Percentiles rank a stretch among this genome's conserved stretches.
Evolutionary conservation across 2,113 vertebrate genomes (phyloP).

Genomic region (Apeltes quadracus): DNA sequence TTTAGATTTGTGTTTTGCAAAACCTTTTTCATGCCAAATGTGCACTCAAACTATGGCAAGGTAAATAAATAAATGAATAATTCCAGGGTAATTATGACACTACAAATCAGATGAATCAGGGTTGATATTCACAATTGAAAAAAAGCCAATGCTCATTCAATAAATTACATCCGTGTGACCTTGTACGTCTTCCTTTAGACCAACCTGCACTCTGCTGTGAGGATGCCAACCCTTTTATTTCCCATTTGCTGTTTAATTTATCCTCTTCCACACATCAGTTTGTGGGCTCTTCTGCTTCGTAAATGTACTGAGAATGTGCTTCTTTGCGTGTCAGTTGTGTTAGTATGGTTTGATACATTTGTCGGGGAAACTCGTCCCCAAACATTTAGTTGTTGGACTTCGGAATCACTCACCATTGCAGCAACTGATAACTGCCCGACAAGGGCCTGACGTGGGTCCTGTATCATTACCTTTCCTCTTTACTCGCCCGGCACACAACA

Average conservation of each 20-base stretch:
- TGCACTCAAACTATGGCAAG: not conserved
- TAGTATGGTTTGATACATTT: not conserved
- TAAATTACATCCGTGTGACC: not conserved
- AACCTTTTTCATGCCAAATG: slow-evolving; percentile 1
- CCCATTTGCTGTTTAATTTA: not conserved
- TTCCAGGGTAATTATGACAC: not conserved
- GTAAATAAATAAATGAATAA: not conserved
- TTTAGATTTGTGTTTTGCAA: not conserved
- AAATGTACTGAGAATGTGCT: not conserved
- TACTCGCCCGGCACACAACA: too few species aligned
- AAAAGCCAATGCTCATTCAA: not conserved
- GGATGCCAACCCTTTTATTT: not conserved
- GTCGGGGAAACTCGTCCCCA: not conserved
- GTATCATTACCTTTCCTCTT: not conserved
- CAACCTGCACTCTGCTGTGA: not conserved
- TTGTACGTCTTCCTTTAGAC: not conserved
- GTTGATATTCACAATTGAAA: not conserved
- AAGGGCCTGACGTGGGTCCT: not conserved
- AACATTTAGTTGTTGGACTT: not conserved
- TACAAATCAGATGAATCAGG: not conserved
- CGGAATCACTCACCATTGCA: not conserved
- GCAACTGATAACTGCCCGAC: not conserved
- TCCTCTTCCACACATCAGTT: not conserved
- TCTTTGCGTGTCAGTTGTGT: not conserved
- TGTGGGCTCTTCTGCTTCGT: not conserved